Evolutionary conservation across 2,888 invertebrate genomes (phyloP).

Genomic region (Pardosa pseudoannulata): DNA sequence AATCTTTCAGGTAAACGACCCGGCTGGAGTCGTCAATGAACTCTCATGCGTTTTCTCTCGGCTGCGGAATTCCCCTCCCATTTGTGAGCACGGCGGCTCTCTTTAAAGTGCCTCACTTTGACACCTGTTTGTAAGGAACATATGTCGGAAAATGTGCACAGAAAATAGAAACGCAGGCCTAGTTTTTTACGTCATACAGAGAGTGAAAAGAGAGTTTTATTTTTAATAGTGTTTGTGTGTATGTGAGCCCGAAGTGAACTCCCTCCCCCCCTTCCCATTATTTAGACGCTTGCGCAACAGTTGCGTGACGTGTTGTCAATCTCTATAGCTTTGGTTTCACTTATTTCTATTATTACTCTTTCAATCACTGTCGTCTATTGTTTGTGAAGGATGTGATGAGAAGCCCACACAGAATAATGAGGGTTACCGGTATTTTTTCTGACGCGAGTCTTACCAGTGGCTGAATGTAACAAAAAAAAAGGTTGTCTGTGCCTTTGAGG

Average conservation of each 20-base stretch:
- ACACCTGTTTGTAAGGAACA: conserved; percentile 35
- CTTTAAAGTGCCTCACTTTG: conserved; percentile 15
- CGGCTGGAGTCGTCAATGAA: conserved; percentile 53
- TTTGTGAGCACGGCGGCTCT: not conserved
- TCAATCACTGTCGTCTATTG: not conserved
- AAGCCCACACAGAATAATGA: not conserved
- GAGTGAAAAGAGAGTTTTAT: conserved; percentile 9
- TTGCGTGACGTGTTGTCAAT: conserved; percentile 7
- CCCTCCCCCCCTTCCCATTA: not conserved
- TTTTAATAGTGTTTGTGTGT: not conserved
- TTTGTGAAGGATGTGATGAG: not conserved
- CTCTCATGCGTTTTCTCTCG: conserved; percentile 36
- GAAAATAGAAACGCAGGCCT: conserved; percentile 46
- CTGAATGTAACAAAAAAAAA: too few relatives aligned
- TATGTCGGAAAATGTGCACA: conserved; percentile 22
- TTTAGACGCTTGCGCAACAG: not conserved
- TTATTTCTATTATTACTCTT: conserved; percentile 3
- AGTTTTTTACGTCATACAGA: conserved; percentile 34
- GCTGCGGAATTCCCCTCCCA: conserved; percentile 11
- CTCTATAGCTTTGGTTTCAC: not conserved
- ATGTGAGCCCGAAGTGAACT: not conserved
- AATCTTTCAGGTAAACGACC: conserved; percentile 20
- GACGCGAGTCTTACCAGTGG: too few relatives aligned
- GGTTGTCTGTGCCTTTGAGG: too few relatives aligned
- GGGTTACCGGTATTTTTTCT: too few relatives aligned